Evolutionary conservation across 1,140 invertebrate genomes (phyloP).

Genomic region (Cherax quadricarinatus): DNA sequence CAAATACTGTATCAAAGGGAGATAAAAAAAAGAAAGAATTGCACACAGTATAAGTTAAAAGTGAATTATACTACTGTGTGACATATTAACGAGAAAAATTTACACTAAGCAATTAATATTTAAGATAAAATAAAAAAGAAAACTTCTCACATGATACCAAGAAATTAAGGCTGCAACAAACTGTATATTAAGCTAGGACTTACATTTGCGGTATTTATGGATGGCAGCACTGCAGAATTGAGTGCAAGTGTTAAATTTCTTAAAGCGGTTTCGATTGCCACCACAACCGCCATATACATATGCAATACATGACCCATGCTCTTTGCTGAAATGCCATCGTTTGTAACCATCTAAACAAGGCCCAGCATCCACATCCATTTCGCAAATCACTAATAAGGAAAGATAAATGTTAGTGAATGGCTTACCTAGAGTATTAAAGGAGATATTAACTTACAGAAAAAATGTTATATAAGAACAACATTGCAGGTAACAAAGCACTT

Average conservation of each 20-base stretch:
- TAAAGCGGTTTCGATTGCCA: constrained; percentile 90
- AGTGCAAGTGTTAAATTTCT: constrained; percentile 56
- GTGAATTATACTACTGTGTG: not conserved
- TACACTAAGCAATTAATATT: not conserved
- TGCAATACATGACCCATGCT: constrained; percentile 73
- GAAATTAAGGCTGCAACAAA: not conserved
- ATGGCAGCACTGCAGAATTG: constrained; percentile 56
- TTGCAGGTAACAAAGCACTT: not conserved
- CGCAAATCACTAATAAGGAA: constrained; percentile 52
- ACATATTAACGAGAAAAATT: not conserved
- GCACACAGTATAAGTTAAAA: not conserved
- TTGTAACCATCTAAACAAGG: constrained; percentile 53
- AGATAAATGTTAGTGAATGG: not conserved
- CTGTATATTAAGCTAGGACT: not conserved
- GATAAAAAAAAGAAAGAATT: no score
- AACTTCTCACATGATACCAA: not conserved
- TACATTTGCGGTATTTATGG: constrained; percentile 50
- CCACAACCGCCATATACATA: constrained; percentile 91
- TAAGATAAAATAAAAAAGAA: not conserved
- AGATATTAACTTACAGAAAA: not conserved
- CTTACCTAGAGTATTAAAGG: not conserved
- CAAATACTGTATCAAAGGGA: no score
- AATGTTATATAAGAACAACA: not conserved
- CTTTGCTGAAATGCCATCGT: constrained; percentile 62
- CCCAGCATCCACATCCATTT: constrained; percentile 43